phyloP scores from a whole-genome alignment of 2,797 vertebrate genomes.

The Xyrichtys novacula region DNA sequence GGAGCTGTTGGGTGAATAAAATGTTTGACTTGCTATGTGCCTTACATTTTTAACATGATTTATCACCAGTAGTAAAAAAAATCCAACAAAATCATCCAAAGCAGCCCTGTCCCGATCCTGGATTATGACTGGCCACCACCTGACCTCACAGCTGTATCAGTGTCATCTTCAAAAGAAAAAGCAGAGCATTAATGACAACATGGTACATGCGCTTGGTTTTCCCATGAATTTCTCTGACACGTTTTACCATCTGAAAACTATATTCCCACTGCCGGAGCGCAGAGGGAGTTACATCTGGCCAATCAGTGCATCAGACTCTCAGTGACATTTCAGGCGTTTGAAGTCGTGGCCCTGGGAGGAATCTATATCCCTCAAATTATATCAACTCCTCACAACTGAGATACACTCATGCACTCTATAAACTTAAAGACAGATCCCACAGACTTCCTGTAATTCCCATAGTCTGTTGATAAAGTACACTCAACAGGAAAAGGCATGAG shows the following conservation, averaged over 20 bases:
- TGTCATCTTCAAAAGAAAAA: conserved; percentile 67
- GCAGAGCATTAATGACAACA: conserved; percentile 46
- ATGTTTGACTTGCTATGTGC: conserved; percentile 11
- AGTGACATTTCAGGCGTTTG: conserved; percentile 50
- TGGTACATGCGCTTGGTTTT: conserved; percentile 45
- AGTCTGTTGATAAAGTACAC: conserved; percentile 29
- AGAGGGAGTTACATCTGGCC: conserved; percentile 72
- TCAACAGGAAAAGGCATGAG: conserved; percentile 39
- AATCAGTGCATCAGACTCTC: conserved; percentile 58
- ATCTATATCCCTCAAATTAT: conserved; percentile 61
- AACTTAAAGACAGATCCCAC: conserved; percentile 37
- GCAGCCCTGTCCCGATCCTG: conserved; percentile 14
- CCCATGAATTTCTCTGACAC: conserved; percentile 65
- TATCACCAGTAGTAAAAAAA: conserved; percentile 51
- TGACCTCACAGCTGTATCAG: conserved; percentile 61
- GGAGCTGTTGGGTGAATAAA: conserved; percentile 1
- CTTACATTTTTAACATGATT: conserved; percentile 39
- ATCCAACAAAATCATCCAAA: conserved; percentile 26
- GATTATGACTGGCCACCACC: conserved; percentile 43
- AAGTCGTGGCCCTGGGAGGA: conserved; percentile 46
- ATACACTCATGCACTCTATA: conserved; percentile 40
- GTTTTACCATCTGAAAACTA: conserved; percentile 78
- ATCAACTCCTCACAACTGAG: conserved; percentile 32
- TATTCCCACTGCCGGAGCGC: conserved; percentile 50
- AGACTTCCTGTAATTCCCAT: conserved; percentile 33